These are phyloP conservation scores for Mimachlamys varia DNA, from an alignment of 2,888 invertebrate species.

Conservation along the genomic window DNA sequence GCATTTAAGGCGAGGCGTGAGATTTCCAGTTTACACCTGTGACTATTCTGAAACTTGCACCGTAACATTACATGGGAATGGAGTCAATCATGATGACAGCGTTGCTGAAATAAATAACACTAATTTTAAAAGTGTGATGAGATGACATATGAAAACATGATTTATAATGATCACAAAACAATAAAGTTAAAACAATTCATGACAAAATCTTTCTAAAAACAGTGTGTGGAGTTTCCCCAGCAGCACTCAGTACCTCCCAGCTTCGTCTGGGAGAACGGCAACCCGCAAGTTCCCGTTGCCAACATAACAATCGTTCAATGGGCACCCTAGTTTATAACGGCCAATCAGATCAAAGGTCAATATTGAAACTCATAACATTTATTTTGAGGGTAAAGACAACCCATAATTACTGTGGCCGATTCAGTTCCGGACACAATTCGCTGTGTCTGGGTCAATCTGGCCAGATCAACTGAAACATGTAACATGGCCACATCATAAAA, in stretches of 20 bases:
- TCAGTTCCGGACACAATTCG: neutral
- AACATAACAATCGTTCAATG: too few species aligned
- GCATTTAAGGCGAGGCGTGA: too few species aligned
- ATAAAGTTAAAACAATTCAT: constrained; percentile 26
- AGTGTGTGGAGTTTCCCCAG: neutral
- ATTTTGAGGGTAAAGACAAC: too few species aligned
- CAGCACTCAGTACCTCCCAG: neutral
- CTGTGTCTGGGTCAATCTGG: neutral
- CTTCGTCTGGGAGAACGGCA: neutral
- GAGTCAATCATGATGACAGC: neutral
- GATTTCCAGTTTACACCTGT: neutral
- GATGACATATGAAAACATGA: constrained; percentile 7
- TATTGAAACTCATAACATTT: too few species aligned
- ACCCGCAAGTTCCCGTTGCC: neutral
- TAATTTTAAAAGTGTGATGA: constrained; percentile 14
- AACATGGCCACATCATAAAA: constrained; percentile 4
- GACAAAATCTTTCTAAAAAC: neutral
- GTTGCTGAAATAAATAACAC: constrained; percentile 29
- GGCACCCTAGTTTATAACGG: neutral
- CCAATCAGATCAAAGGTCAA: neutral
- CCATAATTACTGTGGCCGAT: neutral
- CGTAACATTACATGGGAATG: constrained; percentile 13
- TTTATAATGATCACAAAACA: constrained; percentile 25
- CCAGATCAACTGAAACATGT: neutral
- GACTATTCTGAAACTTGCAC: constrained; percentile 10